Base-by-base conservation (phyloP, 2,888 invertebrate genomes). In the Plebejus melissa region DNA sequence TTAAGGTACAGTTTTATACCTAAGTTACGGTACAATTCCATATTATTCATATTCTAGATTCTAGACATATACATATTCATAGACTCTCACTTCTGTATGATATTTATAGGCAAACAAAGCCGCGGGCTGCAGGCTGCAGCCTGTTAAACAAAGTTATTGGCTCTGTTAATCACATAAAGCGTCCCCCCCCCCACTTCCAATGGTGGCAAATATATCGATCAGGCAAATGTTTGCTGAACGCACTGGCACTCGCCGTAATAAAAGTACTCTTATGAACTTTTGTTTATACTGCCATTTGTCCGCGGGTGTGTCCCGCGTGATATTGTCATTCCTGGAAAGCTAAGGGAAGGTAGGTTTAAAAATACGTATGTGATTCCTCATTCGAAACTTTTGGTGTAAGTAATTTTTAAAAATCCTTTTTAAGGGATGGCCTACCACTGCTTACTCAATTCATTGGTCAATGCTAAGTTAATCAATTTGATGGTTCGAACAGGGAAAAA, bases 191-290 rank as follows among this genome's bases (percentile, higher is more conserved):
- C 28, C n/a, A 6, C n/a, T 22, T 58, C 22, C 58, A n/a, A 4
- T 60, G 28, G 60, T 60, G 60, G 65, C 36, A 65, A 65, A 65
- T 36, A 65, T 65, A 65, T 60, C 60, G 60, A 60, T 60, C 60
- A 60, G 11, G 28, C 65, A 32, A 36, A 65, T 65, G 65, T 65
- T 65, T 65, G 13, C 65, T 16, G 54, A 54, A 58, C 58, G 32
- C 65, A 1, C 32, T 22, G 22, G 22, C 65, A 36, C 65, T 65
- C 65, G 13, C 36, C 16, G 65, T 65, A 36, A 65, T 65, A 65
- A 36, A 60, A 65, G 28, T 65, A 65, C 65, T 32, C 28, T 28
- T 28, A 60, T 60, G 22, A 28, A 22, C 60, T 60, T 60, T 58
- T 22, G 9, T 60, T 11, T 28, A 28, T 60, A 2, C 28, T 11